A percentile compares a stretch with the other conserved stretches of the same genome.
Conservation (phyloP, 1,140 invertebrate species). For the Drosophila teissieri region DNA sequence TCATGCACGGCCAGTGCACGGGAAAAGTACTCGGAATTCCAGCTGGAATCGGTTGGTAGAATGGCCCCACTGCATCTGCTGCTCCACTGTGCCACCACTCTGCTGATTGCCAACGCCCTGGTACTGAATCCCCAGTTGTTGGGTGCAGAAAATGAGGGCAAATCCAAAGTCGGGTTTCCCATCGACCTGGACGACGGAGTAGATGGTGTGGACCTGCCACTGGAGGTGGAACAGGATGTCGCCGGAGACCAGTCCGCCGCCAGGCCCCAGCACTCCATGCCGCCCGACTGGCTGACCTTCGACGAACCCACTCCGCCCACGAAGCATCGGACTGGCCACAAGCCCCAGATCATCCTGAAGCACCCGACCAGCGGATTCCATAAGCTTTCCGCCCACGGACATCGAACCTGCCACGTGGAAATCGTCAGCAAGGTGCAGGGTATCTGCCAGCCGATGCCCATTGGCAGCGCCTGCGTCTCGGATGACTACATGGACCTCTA, state of each 20-base stretch:
- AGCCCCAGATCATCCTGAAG: slow-evolving; percentile 53
- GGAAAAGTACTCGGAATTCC: slow-evolving; percentile 18
- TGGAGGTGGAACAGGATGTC: slow-evolving; percentile 60
- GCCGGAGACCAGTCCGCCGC: slow-evolving; percentile 12
- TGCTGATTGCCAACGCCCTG: slow-evolving; percentile 64
- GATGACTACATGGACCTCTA: slow-evolving; percentile 80
- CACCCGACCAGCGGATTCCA: slow-evolving; percentile 50
- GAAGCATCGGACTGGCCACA: slow-evolving; percentile 39
- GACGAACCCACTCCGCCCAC: slow-evolving; percentile 43
- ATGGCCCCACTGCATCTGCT: slow-evolving; percentile 68
- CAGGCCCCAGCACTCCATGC: slow-evolving; percentile 47
- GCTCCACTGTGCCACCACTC: slow-evolving; percentile 63
- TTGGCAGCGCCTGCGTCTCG: slow-evolving; percentile 69
- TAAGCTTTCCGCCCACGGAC: slow-evolving; percentile 60
- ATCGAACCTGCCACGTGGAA: slow-evolving; percentile 68
- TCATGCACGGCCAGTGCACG: slow-evolving; percentile 32
- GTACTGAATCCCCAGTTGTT: slow-evolving; percentile 51
- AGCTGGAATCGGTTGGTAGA: slow-evolving; percentile 48
- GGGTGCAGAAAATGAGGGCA: slow-evolving; percentile 46
- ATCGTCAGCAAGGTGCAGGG: slow-evolving; percentile 72
- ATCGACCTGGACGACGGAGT: slow-evolving; percentile 65
- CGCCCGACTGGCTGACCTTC: slow-evolving; percentile 66
- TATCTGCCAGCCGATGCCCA: slow-evolving; percentile 67
- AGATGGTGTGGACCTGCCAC: slow-evolving; percentile 60
- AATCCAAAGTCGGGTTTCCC: slow-evolving; percentile 54